These are phyloP conservation scores for Drosophila yooni DNA, from an alignment of 2,888 invertebrate genomes.

Conservation along the genomic window DNA sequence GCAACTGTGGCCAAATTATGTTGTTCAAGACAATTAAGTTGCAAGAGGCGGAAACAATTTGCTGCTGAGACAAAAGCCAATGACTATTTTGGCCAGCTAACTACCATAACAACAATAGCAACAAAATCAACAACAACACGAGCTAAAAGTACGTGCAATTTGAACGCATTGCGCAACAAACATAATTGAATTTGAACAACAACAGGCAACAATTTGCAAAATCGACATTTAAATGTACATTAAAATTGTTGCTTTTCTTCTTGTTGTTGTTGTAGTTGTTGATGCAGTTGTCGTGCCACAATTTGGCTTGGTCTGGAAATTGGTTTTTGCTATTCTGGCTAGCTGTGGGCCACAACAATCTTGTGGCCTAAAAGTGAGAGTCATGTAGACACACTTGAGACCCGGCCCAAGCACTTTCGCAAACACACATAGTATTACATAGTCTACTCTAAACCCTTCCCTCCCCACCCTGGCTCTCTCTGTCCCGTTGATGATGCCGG, in stretches of 20 bases:
- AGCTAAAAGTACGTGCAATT: slow-evolving; percentile 69
- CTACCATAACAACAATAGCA: slow-evolving; percentile 25
- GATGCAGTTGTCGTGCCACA: slow-evolving; percentile 44
- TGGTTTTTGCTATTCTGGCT: slow-evolving; percentile 51
- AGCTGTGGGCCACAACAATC: slow-evolving; percentile 33
- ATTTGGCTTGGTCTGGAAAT: slow-evolving; percentile 46
- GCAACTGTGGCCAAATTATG: slow-evolving; percentile 72
- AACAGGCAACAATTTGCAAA: slow-evolving; percentile 73
- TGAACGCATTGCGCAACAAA: slow-evolving; percentile 74
- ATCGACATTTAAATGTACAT: slow-evolving; percentile 78
- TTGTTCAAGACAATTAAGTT: slow-evolving; percentile 75
- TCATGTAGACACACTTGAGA: slow-evolving; percentile 79
- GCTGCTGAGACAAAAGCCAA: slow-evolving; percentile 59
- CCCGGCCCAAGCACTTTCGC: slow-evolving; percentile 72
- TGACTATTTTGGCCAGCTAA: slow-evolving; percentile 62
- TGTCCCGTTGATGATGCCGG: slow-evolving; percentile 7
- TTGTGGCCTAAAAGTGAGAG: slow-evolving; percentile 69
- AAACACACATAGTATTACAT: slow-evolving; percentile 34
- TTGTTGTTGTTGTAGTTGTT: slow-evolving; percentile 18
- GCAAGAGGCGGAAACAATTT: slow-evolving; percentile 79
- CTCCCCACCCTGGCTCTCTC: neutral
- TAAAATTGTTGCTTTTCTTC: slow-evolving; percentile 51
- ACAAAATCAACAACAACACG: slow-evolving; percentile 17
- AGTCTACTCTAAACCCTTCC: neutral
- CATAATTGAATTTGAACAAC: slow-evolving; percentile 71